These are phyloP conservation scores for Gracilinanus agilis DNA, from an alignment of 2,113 vertebrate genomes.

Conservation along the genomic window DNA sequence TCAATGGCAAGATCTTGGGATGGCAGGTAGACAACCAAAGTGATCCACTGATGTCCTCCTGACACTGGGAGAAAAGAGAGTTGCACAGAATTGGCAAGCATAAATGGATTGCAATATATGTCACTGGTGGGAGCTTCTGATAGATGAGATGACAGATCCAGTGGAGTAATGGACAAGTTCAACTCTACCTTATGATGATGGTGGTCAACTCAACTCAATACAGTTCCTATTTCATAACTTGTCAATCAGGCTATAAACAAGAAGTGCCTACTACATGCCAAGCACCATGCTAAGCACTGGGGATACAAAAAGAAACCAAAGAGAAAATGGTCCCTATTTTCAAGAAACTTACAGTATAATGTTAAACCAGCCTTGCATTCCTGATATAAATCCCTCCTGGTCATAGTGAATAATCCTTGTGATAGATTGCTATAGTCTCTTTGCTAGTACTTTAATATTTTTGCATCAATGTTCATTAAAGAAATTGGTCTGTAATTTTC, in stretches of 20 bases:
- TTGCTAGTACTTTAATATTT: no score
- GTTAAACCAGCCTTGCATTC: no score
- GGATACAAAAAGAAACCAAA: neutral
- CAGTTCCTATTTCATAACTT: neutral
- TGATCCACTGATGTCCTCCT: neutral
- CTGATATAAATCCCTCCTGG: no score
- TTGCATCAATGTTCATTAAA: no score
- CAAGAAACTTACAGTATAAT: neutral
- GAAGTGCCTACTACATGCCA: neutral
- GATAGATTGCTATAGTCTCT: no score
- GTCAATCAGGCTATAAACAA: neutral
- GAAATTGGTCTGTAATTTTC: no score
- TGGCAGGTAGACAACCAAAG: neutral
- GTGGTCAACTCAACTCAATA: neutral
- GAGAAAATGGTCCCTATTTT: neutral
- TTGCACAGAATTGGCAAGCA: neutral
- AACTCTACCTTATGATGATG: neutral
- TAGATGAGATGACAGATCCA: neutral
- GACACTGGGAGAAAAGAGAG: neutral
- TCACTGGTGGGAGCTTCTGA: neutral
- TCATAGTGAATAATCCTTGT: no score
- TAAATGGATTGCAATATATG: neutral
- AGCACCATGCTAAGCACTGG: neutral
- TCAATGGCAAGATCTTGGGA: neutral
- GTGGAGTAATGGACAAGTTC: neutral